A percentile compares a stretch with the other conserved stretches of the same genome.
Evolutionary conservation across 2,888 invertebrate genomes (phyloP).

Genomic region (Schizotus pectinicornis): DNA sequence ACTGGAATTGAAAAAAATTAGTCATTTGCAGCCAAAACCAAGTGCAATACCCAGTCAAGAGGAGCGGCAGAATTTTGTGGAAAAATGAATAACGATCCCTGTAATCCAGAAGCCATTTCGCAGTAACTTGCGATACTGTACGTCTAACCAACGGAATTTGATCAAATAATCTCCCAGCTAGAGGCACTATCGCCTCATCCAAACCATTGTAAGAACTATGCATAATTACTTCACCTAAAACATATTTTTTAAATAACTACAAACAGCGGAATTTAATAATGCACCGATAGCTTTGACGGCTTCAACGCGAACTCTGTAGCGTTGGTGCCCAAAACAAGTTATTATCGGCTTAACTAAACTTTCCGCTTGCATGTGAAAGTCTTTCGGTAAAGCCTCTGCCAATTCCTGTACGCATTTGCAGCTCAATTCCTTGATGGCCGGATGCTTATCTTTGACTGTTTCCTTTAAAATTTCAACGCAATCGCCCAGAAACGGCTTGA

Average conservation of each 20-base stretch:
- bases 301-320: conserved; percentile 78
- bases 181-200: conserved; percentile 75
- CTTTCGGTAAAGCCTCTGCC: conserved; percentile 67
- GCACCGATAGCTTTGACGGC: conserved; percentile 76
- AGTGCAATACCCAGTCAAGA: conserved; percentile 75
- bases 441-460: conserved; percentile 77
- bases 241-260: neutral
- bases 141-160: conserved; percentile 77
- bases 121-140: conserved; percentile 78
- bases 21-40: conserved; percentile 1
- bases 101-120: conserved; percentile 77
- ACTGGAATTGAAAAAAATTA: conserved; percentile 56
- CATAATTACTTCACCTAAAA: conserved; percentile 65
- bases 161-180: conserved; percentile 89
- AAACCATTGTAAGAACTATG: conserved; percentile 59
- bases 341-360: conserved; percentile 76
- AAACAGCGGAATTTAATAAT: conserved; percentile 32
- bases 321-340: conserved; percentile 78
- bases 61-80: conserved; percentile 81
- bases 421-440: conserved; percentile 76
- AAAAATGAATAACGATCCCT: conserved; percentile 90
- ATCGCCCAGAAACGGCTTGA: conserved; percentile 77
- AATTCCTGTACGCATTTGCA: conserved; percentile 74
- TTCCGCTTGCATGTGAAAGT: conserved; percentile 80
- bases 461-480: conserved; percentile 74